Conservation (phyloP, 1,140 invertebrate species). For the Drosophila pandora region DNA sequence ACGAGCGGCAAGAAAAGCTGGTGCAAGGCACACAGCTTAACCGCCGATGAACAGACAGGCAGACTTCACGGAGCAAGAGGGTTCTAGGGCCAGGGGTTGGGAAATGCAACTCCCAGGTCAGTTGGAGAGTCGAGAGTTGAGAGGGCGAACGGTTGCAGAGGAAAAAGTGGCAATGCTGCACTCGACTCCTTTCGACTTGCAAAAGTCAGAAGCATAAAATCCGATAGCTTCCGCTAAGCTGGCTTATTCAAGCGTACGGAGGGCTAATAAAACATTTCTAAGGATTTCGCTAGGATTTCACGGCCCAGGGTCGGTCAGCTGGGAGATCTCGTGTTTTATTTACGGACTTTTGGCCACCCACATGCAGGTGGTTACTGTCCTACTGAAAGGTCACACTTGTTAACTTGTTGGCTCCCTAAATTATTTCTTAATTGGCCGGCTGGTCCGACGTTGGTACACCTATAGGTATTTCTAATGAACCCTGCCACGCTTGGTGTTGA, state of each 20-base stretch:
- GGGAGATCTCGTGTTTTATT: constrained; percentile 52
- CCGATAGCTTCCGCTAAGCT: constrained; percentile 82
- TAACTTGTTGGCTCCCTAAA: constrained; percentile 65
- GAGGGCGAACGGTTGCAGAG: constrained; percentile 14
- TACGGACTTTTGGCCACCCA: constrained; percentile 43
- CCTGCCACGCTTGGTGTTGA: constrained; percentile 27
- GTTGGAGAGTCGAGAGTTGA: constrained; percentile 2
- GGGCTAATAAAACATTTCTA: constrained; percentile 83
- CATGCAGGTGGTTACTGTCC: constrained; percentile 12
- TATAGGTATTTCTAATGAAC: constrained; percentile 36
- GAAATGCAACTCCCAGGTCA: constrained; percentile 52
- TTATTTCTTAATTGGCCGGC: constrained; percentile 73
- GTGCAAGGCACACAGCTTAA: constrained; percentile 71
- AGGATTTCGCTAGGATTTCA: constrained; percentile 75
- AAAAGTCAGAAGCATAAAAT: constrained; percentile 82
- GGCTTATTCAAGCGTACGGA: constrained; percentile 80
- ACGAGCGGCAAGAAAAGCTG: constrained; percentile 43
- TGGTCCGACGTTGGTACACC: not conserved
- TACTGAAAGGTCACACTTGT: constrained; percentile 56
- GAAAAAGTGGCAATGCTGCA: constrained; percentile 19
- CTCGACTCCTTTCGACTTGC: constrained; percentile 53
- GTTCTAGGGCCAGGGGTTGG: not conserved
- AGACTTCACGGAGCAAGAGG: constrained; percentile 1
- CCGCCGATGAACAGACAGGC: constrained; percentile 52
- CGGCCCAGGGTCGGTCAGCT: constrained; percentile 44